Conservation (phyloP, 2,888 invertebrate genomes). For the Hylaea fasciaria region DNA sequence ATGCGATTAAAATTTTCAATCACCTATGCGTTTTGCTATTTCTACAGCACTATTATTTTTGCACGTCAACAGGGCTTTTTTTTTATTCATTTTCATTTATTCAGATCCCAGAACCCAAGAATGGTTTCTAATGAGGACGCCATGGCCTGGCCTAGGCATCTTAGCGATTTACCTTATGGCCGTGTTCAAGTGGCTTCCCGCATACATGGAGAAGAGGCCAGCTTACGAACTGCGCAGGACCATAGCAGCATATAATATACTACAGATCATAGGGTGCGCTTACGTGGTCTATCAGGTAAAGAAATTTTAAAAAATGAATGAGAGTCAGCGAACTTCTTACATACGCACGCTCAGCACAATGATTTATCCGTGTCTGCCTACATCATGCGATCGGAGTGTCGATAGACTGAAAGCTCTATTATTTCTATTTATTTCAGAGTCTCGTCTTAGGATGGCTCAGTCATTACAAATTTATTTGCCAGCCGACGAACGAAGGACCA, state of each 20-base stretch:
- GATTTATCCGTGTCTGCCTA: too few relatives aligned
- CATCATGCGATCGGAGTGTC: too few relatives aligned
- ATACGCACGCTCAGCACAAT: too few relatives aligned
- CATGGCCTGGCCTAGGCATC: slow-evolving; percentile 87
- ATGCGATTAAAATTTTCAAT: too few relatives aligned
- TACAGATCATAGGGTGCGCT: slow-evolving; percentile 87
- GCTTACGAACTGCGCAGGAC: slow-evolving; percentile 87
- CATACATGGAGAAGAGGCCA: slow-evolving; percentile 87
- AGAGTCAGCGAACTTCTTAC: too few relatives aligned
- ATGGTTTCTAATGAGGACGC: slow-evolving; percentile 88
- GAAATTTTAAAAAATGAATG: too few relatives aligned
- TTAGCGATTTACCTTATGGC: slow-evolving; percentile 86
- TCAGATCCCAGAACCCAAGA: slow-evolving; percentile 87
- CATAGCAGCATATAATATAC: slow-evolving; percentile 87
- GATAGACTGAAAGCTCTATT: too few relatives aligned
- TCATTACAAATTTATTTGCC: slow-evolving; percentile 88
- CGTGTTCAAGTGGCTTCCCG: slow-evolving; percentile 88
- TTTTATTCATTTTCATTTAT: not conserved
- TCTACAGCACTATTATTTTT: too few relatives aligned
- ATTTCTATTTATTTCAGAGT: slow-evolving; percentile 63
- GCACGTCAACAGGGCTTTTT: too few relatives aligned
- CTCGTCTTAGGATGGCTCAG: slow-evolving; percentile 84
- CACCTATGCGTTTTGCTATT: too few relatives aligned
- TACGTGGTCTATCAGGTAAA: slow-evolving; percentile 86
- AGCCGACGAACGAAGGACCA: slow-evolving; percentile 88